Evolutionary conservation across 2,113 vertebrate genomes (phyloP).

Genomic region (Martes martes): DNA sequence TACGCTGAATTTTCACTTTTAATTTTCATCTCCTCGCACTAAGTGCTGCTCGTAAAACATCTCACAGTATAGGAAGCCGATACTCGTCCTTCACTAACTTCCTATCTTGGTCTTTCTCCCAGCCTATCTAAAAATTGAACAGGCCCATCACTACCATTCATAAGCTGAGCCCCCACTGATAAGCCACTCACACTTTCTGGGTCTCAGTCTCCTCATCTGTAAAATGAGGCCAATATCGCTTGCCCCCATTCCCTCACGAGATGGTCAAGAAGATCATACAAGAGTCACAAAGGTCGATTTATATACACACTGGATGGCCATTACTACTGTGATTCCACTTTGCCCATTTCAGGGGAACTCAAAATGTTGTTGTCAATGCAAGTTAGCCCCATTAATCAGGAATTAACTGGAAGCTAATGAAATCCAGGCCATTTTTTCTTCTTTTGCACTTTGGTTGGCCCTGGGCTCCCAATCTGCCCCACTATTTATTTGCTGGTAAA

Average conservation of each 20-base stretch:
- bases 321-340: background rate
- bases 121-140: background rate
- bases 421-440: background rate
- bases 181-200: background rate
- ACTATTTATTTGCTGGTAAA: conserved; percentile 48
- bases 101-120: background rate
- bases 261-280: background rate
- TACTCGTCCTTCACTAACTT: background rate
- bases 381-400: background rate
- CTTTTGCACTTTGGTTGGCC: conserved; percentile 67
- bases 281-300: background rate
- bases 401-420: background rate
- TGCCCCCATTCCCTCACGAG: background rate
- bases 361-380: background rate
- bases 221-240: background rate
- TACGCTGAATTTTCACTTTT: conserved; percentile 52
- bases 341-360: background rate
- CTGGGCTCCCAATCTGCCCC: conserved; percentile 41
- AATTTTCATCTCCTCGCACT: conserved; percentile 15
- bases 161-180: no score
- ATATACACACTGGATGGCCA: background rate
- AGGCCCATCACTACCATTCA: background rate
- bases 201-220: background rate
- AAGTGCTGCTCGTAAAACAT: background rate
- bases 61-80: background rate